Evolutionary conservation across 2,888 invertebrate genomes (phyloP), one percentile per base, ranked within the genome.

Genomic region (Galerucella calmariensis): DNA sequence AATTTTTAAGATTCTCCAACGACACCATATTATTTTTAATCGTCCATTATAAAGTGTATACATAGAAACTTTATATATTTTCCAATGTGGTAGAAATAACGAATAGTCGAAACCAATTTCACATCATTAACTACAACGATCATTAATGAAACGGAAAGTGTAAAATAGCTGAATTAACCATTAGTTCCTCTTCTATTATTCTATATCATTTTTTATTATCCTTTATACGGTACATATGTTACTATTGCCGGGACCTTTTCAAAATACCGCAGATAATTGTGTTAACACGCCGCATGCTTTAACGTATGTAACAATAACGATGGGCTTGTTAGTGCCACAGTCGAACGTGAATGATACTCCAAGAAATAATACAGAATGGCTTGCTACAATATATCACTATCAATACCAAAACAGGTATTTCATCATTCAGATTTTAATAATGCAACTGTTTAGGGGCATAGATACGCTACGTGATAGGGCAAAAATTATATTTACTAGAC

Each of bases 181-280:
- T 70, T 70, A 70, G 70, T 70, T 70, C 63, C 70, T 70, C 53
- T 63, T 70, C 53, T 69, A 35, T 69, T 62, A 62, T 62, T 59
- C 24, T 16, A 63, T 16, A 16, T 16, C 63, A 46, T 46, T 11
- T 44, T 63, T 16, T 63, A 63, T 63, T 65, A 35, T 44, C n/a
- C 41, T 41, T 63, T 35, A 44, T 46, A 46, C 16, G 12, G 16
- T 65, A 46, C 63, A 65, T 46, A 46, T 46, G 46, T 46, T 65
- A 46, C 46, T 44, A 20, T 20, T 65, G 46, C 46, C 20, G 63
- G 63, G 63, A n/a, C 20, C 63, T 65, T 44, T 65, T 65, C 63
- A 65, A 65, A 65, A 65, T 65, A 65, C n/a, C 63, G 46, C 46
- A 65, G 63, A 65, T 65, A 65, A 65, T 65, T 24, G 16, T 20